Percentiles rank a stretch among this genome's conserved stretches.
These are phyloP conservation scores for Idaea aversata DNA, from an alignment of 2,888 invertebrate species.

Conservation along the genomic window DNA sequence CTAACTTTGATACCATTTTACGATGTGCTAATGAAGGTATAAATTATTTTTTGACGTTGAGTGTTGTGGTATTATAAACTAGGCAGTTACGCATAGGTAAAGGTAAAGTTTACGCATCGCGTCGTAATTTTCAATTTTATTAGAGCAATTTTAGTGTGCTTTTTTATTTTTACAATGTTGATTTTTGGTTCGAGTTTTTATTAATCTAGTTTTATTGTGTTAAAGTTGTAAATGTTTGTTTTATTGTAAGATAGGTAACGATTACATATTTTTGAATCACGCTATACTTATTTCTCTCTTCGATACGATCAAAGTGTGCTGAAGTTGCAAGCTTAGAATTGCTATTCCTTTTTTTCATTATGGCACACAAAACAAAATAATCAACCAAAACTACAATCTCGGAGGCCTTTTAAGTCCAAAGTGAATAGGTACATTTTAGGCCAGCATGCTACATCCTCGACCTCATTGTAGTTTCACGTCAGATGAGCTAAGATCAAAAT, in stretches of 20 bases:
- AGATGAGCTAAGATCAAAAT: too few species aligned
- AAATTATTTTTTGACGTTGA: constrained; percentile 31
- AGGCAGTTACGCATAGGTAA: not conserved
- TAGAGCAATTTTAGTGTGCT: not conserved
- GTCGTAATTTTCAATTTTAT: not conserved
- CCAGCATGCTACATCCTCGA: too few species aligned
- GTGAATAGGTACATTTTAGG: too few species aligned
- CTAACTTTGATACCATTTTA: constrained; percentile 29
- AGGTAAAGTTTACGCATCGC: not conserved
- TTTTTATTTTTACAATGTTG: not conserved
- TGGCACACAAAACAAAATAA: too few species aligned
- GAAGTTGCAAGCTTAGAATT: too few species aligned
- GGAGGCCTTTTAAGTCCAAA: too few species aligned
- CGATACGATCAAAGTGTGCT: too few species aligned
- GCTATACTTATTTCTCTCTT: too few species aligned
- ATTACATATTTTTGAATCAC: too few species aligned
- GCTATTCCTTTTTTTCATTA: too few species aligned
- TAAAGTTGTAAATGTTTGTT: not conserved
- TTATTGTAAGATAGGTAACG: not conserved
- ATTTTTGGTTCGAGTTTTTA: not conserved
- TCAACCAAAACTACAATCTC: too few species aligned
- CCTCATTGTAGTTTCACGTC: too few species aligned
- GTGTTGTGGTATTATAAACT: constrained; percentile 14
- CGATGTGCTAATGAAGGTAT: constrained; percentile 33
- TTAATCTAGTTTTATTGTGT: not conserved